Evolutionary conservation across 2,888 invertebrate species (phyloP).

Genomic region (Pseudoips prasinana): DNA sequence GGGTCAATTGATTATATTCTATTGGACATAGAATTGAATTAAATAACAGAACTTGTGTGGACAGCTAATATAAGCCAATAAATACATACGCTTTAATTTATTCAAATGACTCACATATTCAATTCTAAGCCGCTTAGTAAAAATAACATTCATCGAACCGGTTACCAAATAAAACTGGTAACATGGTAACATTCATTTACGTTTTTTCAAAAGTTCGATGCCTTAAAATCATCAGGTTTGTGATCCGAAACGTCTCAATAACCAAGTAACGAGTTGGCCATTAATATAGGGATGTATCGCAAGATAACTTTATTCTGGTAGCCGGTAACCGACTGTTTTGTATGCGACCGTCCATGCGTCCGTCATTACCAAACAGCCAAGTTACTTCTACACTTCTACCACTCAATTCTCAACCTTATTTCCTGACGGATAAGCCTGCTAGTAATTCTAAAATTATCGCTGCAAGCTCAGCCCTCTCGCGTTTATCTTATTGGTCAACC

Average conservation of each 20-base stretch:
- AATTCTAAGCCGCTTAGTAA: no score
- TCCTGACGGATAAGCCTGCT: constrained; percentile 26
- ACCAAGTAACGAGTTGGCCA: constrained; percentile 80
- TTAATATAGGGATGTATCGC: constrained; percentile 81
- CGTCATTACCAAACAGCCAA: constrained; percentile 71
- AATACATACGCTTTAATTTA: no score
- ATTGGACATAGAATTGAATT: no score
- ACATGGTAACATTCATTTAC: constrained; percentile 28
- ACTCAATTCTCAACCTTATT: constrained; percentile 41
- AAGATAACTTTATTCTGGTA: constrained; percentile 82
- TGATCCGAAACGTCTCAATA: constrained; percentile 77
- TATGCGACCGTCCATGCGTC: constrained; percentile 77
- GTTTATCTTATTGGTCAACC: constrained; percentile 82
- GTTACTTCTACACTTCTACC: constrained; percentile 23
- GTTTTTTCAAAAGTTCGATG: constrained; percentile 56
- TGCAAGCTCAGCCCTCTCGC: constrained; percentile 67
- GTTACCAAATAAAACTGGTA: neutral
- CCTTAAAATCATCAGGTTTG: constrained; percentile 59
- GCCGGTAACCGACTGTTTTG: constrained; percentile 81
- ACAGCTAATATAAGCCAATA: no score
- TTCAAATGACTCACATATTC: no score
- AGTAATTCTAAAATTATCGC: constrained; percentile 25
- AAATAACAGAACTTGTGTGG: no score
- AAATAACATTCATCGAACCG: neutral
- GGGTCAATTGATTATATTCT: no score